Evolutionary conservation across 2,888 invertebrate species (phyloP).

Genomic region (Drosophila tanythrix): DNA sequence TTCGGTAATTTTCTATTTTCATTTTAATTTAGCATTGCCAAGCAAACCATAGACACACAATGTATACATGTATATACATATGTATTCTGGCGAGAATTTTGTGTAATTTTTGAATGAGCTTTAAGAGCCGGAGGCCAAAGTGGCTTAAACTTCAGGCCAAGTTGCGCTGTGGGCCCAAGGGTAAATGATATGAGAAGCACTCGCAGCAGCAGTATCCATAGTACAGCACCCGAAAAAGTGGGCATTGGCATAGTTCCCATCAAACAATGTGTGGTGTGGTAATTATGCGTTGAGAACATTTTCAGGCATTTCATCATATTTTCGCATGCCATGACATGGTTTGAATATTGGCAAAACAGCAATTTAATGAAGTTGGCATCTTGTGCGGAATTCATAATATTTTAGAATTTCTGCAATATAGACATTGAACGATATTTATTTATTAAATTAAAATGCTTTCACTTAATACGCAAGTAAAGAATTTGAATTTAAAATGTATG

Average conservation of each 20-base stretch:
- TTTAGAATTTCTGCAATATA: not conserved
- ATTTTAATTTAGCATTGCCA: slow-evolving; percentile 38
- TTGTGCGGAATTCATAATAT: slow-evolving; percentile 2
- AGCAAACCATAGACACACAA: slow-evolving; percentile 15
- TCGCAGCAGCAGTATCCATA: not conserved
- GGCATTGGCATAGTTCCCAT: slow-evolving; percentile 74
- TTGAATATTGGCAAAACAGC: slow-evolving; percentile 33
- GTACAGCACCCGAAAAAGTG: slow-evolving; percentile 28
- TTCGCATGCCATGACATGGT: slow-evolving; percentile 38
- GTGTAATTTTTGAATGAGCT: slow-evolving; percentile 45
- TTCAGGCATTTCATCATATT: slow-evolving; percentile 49
- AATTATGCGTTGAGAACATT: slow-evolving; percentile 58
- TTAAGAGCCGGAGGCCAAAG: slow-evolving; percentile 24
- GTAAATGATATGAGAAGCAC: slow-evolving; percentile 34
- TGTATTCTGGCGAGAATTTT: slow-evolving; percentile 8
- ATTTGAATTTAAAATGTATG: not conserved
- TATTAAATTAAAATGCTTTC: not conserved
- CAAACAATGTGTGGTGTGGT: slow-evolving; percentile 59
- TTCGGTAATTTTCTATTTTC: slow-evolving; percentile 35
- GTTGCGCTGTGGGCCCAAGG: slow-evolving; percentile 61
- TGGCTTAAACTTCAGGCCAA: slow-evolving; percentile 18
- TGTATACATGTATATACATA: not conserved
- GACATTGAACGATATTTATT: not conserved
- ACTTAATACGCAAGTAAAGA: not conserved
- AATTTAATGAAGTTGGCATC: slow-evolving; percentile 1